These are phyloP conservation scores for Orchestes rusci DNA, from an alignment of 2,888 invertebrate species.

Conservation along the genomic window DNA sequence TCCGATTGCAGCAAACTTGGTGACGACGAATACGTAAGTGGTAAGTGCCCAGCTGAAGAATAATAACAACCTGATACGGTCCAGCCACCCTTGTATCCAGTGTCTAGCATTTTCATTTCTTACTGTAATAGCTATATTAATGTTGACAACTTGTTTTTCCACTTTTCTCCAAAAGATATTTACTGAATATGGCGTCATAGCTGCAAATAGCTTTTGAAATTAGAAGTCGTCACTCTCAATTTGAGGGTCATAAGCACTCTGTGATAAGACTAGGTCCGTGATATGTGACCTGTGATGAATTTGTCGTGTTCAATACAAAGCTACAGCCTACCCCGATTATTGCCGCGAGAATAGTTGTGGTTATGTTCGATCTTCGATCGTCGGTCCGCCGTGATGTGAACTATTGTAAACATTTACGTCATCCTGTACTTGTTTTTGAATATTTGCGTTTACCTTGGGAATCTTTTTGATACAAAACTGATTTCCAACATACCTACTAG, in stretches of 20 bases:
- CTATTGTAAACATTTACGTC: conserved; percentile 25
- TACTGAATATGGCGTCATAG: conserved; percentile 48
- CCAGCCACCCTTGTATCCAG: too few species aligned
- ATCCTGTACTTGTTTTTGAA: conserved; percentile 11
- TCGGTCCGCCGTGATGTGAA: conserved; percentile 10
- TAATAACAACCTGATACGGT: conserved; percentile 53
- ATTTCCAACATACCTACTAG: too few species aligned
- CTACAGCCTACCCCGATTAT: too few species aligned
- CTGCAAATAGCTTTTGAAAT: conserved; percentile 41
- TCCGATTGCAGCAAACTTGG: conserved; percentile 89
- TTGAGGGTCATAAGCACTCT: too few species aligned
- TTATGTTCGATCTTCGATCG: conserved; percentile 8
- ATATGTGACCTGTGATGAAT: too few species aligned
- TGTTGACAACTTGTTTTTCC: conserved; percentile 36
- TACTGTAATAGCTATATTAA: too few species aligned
- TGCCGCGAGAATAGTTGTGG: too few species aligned
- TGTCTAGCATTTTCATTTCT: too few species aligned
- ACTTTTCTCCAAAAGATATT: conserved; percentile 42
- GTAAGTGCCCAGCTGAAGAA: conserved; percentile 69
- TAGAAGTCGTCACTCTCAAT: conserved; percentile 27
- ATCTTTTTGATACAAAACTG: too few species aligned
- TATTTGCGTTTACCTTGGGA: too few species aligned
- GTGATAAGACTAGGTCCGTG: too few species aligned
- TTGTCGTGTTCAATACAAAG: too few species aligned
- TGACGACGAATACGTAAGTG: conserved; percentile 93